Conservation (phyloP, 2,888 invertebrate species). For the Eretmocerus hayati region DNA sequence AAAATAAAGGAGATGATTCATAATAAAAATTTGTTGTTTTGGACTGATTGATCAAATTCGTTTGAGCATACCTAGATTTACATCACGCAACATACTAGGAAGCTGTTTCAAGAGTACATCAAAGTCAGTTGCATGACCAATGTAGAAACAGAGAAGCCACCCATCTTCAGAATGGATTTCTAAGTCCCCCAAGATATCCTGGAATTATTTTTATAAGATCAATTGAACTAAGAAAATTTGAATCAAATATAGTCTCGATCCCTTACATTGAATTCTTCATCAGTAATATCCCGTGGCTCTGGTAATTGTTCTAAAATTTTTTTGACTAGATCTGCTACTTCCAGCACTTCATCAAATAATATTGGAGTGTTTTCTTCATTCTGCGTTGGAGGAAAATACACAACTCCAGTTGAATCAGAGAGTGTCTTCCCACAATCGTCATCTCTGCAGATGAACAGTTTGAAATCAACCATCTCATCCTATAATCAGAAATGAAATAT, state of each 20-base stretch:
- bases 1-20: slow-evolving; percentile 15
- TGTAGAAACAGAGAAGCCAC: slow-evolving; percentile 54
- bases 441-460: slow-evolving; percentile 27
- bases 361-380: slow-evolving; percentile 40
- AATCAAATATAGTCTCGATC: background rate
- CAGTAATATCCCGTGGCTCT: slow-evolving; percentile 54
- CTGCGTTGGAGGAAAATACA: slow-evolving; percentile 31
- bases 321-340: slow-evolving; percentile 53
- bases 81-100: slow-evolving; percentile 52
- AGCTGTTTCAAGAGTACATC: slow-evolving; percentile 57
- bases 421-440: slow-evolving; percentile 26
- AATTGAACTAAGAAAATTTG: slow-evolving; percentile 3
- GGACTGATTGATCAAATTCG: too few species aligned
- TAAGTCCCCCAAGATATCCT: slow-evolving; percentile 16
- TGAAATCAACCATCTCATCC: slow-evolving; percentile 34
- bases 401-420: slow-evolving; percentile 26
- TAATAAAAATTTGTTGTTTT: background rate
- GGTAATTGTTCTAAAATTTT: slow-evolving; percentile 57
- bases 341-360: slow-evolving; percentile 32
- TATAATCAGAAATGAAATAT: slow-evolving; percentile 17
- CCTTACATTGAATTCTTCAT: slow-evolving; percentile 56
- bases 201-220: slow-evolving; percentile 2
- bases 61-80: slow-evolving; percentile 50
- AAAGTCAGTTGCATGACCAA: slow-evolving; percentile 50
- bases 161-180: slow-evolving; percentile 37